These are phyloP conservation scores for Odontamblyopus rebecca DNA, from an alignment of 2,797 vertebrate species.

Conservation along the genomic window DNA sequence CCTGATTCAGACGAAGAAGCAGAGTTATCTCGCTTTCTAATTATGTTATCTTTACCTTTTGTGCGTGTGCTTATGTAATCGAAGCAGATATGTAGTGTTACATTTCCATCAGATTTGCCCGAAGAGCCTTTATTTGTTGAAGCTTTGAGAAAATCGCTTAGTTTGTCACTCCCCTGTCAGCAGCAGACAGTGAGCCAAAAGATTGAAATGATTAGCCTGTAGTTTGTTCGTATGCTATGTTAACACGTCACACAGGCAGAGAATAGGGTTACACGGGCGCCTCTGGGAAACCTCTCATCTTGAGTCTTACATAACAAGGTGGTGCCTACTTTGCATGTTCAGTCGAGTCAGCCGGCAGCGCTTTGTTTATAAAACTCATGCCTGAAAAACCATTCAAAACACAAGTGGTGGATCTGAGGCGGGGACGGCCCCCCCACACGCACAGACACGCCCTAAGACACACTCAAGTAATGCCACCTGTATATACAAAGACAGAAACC, in stretches of 20 bases:
- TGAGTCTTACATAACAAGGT: constrained; percentile 13
- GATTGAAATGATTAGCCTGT: constrained; percentile 9
- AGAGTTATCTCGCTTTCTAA: neutral
- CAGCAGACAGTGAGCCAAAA: constrained; percentile 2
- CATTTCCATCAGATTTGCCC: neutral
- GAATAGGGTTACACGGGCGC: neutral
- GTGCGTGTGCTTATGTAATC: neutral
- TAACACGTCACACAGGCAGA: constrained; percentile 12
- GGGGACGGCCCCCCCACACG: constrained; percentile 14
- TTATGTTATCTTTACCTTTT: neutral
- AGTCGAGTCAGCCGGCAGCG: constrained; percentile 27
- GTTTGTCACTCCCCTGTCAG: neutral
- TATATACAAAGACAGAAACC: constrained; percentile 3
- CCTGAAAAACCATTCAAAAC: constrained; percentile 18
- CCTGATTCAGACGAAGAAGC: neutral
- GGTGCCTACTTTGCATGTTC: constrained; percentile 24
- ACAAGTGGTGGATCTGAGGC: constrained; percentile 34
- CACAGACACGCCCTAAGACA: constrained; percentile 24
- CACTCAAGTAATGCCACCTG: constrained; percentile 3
- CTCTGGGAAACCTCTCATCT: constrained; percentile 14
- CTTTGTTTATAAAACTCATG: constrained; percentile 45
- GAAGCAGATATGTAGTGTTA: no score
- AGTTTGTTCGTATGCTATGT: constrained; percentile 5
- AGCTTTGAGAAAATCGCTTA: neutral
- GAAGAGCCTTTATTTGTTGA: neutral